These are phyloP conservation scores for Priocnemis perturbator DNA, from an alignment of 2,888 invertebrate genomes.

Conservation along the genomic window DNA sequence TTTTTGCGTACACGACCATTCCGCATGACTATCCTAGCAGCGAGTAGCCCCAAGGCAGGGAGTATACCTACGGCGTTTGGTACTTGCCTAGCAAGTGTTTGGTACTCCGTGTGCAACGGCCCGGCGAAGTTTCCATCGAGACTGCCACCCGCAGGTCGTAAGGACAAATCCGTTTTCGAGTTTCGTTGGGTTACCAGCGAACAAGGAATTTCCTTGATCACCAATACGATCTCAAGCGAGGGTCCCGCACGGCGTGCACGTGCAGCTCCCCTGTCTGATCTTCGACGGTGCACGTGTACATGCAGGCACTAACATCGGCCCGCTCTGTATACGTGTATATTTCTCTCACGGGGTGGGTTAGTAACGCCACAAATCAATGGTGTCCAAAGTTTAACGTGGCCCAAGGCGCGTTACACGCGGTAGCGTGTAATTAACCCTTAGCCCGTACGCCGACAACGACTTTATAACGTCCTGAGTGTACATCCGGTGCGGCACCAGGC, in stretches of 20 bases:
- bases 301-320: background rate
- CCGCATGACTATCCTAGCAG: slow-evolving; percentile 26
- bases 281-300: background rate
- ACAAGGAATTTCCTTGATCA: slow-evolving; percentile 61
- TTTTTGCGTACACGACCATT: slow-evolving; percentile 39
- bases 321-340: slow-evolving; percentile 2
- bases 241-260: slow-evolving; percentile 6
- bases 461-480: slow-evolving; percentile 59
- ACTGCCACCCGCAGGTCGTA: slow-evolving; percentile 59
- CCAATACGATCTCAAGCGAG: slow-evolving; percentile 47
- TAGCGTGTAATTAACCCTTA: slow-evolving; percentile 67
- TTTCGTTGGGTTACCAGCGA: slow-evolving; percentile 57
- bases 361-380: slow-evolving; percentile 67
- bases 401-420: slow-evolving; percentile 59
- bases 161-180: slow-evolving; percentile 62
- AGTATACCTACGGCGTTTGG: slow-evolving; percentile 49
- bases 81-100: slow-evolving; percentile 54
- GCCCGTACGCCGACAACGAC: slow-evolving; percentile 59
- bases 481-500: slow-evolving; percentile 46
- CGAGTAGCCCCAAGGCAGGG: slow-evolving; percentile 42
- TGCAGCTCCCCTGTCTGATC: background rate
- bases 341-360: slow-evolving; percentile 45
- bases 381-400: slow-evolving; percentile 67
- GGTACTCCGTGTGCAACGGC: slow-evolving; percentile 50
- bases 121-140: slow-evolving; percentile 59